phyloP scores from a whole-genome alignment of 2,113 vertebrate genomes.

The Marmota flaviventris region DNA sequence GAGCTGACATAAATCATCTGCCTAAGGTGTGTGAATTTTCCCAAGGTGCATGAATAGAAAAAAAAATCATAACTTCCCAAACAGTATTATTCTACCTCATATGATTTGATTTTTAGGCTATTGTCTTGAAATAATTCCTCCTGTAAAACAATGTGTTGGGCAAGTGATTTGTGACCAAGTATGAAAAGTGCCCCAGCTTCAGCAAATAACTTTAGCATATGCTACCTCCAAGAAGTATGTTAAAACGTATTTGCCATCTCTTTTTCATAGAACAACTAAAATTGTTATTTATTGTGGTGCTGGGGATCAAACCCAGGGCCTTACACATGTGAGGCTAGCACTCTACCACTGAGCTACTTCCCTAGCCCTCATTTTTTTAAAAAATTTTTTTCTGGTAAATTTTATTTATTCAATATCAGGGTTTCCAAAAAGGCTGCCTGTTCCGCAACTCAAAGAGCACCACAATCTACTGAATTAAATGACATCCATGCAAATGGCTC shows the following conservation, averaged over 20 bases:
- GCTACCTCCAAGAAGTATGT: background rate
- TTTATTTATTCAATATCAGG: background rate
- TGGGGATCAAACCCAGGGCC: background rate
- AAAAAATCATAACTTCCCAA: background rate
- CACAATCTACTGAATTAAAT: background rate
- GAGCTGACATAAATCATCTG: background rate
- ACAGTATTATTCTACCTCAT: background rate
- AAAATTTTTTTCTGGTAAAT: background rate
- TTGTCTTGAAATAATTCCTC: conserved; percentile 44
- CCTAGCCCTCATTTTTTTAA: background rate
- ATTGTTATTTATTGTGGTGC: background rate
- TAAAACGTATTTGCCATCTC: background rate
- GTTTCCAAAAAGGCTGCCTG: background rate
- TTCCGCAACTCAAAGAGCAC: background rate
- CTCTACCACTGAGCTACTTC: no score
- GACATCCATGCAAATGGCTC: background rate
- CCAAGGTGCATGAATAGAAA: background rate
- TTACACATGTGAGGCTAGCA: background rate
- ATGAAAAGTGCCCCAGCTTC: background rate
- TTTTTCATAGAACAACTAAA: background rate
- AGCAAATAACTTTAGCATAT: background rate
- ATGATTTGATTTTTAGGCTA: background rate
- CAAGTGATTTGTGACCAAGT: background rate
- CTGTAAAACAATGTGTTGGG: background rate
- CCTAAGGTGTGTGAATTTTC: background rate